phyloP scores from a whole-genome alignment of 1,140 invertebrate species.

The Drosophila pachea region DNA sequence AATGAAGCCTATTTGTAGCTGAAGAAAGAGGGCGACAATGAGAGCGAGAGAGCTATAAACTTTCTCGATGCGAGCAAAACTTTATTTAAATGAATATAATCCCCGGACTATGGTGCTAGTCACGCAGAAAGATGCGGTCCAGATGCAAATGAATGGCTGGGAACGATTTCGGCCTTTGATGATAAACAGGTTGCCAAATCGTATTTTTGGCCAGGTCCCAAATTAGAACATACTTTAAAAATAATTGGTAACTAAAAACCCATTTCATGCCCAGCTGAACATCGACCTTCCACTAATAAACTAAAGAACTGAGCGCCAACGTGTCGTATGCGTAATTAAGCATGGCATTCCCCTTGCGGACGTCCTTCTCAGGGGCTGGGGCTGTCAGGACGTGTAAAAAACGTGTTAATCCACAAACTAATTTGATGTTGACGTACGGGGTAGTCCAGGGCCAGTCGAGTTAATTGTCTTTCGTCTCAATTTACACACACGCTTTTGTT shows the following conservation, averaged over 20 bases:
- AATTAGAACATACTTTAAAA: conserved; percentile 39
- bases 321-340: conserved; percentile 64
- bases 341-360: conserved; percentile 4
- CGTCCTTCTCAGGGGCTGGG: neutral
- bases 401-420: conserved; percentile 69
- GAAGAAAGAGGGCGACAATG: no score
- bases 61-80: conserved; percentile 44
- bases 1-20: conserved; percentile 62
- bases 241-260: conserved; percentile 60
- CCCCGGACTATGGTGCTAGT: conserved; percentile 1
- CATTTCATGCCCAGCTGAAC: conserved; percentile 50
- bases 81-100: conserved; percentile 55
- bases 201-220: conserved; percentile 41
- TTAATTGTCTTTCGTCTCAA: conserved; percentile 68
- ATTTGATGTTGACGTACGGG: conserved; percentile 64
- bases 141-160: conserved; percentile 14
- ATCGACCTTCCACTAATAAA: conserved; percentile 13
- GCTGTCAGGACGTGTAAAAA: conserved; percentile 48
- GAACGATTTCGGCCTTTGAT: conserved; percentile 44
- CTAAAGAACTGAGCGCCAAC: conserved; percentile 26
- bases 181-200: conserved; percentile 26
- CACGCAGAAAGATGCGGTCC: conserved; percentile 5
- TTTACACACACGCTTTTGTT: conserved; percentile 52
- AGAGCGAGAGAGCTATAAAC: conserved; percentile 28
- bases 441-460: conserved; percentile 34